Evolutionary conservation across 1,140 invertebrate genomes (phyloP), one percentile per base, ranked within the genome.

Genomic region (Neodiprion fabricii): DNA sequence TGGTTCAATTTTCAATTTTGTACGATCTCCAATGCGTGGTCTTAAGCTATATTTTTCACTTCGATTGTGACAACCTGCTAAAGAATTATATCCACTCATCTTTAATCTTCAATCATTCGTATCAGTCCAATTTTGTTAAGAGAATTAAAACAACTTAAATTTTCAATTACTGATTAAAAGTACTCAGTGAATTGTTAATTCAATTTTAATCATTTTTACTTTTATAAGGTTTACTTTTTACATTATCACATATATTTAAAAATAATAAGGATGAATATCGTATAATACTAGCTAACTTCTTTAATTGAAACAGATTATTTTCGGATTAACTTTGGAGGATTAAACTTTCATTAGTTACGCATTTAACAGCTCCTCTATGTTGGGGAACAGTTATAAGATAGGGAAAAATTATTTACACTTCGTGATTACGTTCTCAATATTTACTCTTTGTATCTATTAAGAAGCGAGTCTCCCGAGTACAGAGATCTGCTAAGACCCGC

Each of bases 11-110:
- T 61, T 72, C 48, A 12, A 28, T 67, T 71, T 71, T 72, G 69
- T 65, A 67, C 53, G 67, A 69, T 69, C 67, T 12, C 17, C 67
- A 65, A 14, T 17, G 61, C 9, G 69, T 40, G 74, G 70, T 48
- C 74, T 40, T 67, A 75, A 75, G 70, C 74, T 72, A 21, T 75
- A 75, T 12, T 71, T 72, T 66, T 75, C 70, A 72, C 48, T 67
- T 71, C 47, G 67, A 68, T 40, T 74, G 17, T 9, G 11, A 69
- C 67, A 14, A 23, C 8, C 23, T 23, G 8, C 21, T 21, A 14
- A 23, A 14, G 21, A 23, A 69, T 12, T 12, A 23, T 21, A 14
- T 21, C 11, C 11, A 47, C 21, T 69, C 17, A 69, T 69, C 67
- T 69, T 69, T 11, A 5, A 11, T 47, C 40, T 69, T 69, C 7